These are phyloP conservation scores for Clunio marinus DNA, from an alignment of 2,888 invertebrate species.

Conservation along the genomic window DNA sequence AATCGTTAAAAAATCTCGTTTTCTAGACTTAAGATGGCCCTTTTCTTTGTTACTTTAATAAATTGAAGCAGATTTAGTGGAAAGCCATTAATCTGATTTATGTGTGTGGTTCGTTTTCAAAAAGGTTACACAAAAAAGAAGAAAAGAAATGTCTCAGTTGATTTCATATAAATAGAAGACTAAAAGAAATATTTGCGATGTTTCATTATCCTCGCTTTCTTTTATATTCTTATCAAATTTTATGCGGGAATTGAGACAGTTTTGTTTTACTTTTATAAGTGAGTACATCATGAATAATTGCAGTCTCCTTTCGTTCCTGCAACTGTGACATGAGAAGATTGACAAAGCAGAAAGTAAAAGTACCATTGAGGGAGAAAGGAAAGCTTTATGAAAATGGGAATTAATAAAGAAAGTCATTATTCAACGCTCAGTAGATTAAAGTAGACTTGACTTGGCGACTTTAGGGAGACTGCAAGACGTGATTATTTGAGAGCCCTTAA, in stretches of 20 bases:
- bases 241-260: not conserved
- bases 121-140: not conserved
- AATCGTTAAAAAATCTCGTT: too few species aligned
- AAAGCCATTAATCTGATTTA: conserved; percentile 38
- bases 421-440: too few species aligned
- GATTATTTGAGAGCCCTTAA: too few species aligned
- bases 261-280: not conserved
- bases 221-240: not conserved
- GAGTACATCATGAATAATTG: not conserved
- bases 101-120: conserved; percentile 5
- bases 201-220: conserved; percentile 4
- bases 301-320: not conserved
- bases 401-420: not conserved
- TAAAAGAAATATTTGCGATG: conserved; percentile 27
- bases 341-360: not conserved
- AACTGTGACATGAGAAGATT: not conserved
- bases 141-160: not conserved
- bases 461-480: too few species aligned
- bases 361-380: too few species aligned
- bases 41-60: conserved; percentile 26
- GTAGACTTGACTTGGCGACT: too few species aligned
- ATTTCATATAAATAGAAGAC: conserved; percentile 6
- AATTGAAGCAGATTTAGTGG: conserved; percentile 36
- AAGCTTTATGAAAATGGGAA: not conserved
- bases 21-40: too few species aligned